Evolutionary conservation across 2,888 invertebrate species (phyloP), one percentile per base, ranked within the genome.

Genomic region (Notocelia uddmanniana): DNA sequence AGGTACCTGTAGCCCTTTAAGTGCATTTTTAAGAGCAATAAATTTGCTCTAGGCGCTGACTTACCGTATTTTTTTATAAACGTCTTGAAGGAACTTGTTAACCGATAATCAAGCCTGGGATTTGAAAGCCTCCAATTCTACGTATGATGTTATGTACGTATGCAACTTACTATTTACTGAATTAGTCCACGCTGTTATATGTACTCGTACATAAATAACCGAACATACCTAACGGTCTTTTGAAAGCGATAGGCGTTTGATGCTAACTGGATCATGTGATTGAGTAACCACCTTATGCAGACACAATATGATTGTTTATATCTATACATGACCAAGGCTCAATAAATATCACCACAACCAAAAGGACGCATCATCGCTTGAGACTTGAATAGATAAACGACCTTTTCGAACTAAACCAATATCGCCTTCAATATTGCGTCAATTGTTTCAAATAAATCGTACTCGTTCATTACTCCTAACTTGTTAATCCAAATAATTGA

Each of bases 401-500:
- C 37, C 52, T 64, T 64, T 63, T 50, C 5, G 26, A 37, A 18
- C 6, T 9, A 1, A 18, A 15, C 0, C 15, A 50, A 15, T 21
- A 69, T 21, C 59, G 37, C n/a, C n/a, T n/a, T n/a, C n/a, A 60
- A 67, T 31, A 50, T 41, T 52, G 67, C 66, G 26, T 66, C 54
- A 67, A 60, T 59, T 67, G 59, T 60, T 66, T 18, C 50, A 41
- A 52, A 58, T 45, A 45, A 48, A 26, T 26, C 60, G 26, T 45
- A 18, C 50, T 41, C 19, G 64, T 37, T 74, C 74, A 75, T 74
- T 73, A 76, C 74, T 75, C 69, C 73, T 76, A 76, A 76, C 75
- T 69, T 76, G 76, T 76, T 78, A 81, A 82, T 75, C 74, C 70
- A 74, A 74, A 75, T 78, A 82, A 82, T 82, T 83, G 81, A 81